Evolutionary conservation across 1,140 invertebrate genomes (phyloP).

Genomic region (Polyergus mexicanus): DNA sequence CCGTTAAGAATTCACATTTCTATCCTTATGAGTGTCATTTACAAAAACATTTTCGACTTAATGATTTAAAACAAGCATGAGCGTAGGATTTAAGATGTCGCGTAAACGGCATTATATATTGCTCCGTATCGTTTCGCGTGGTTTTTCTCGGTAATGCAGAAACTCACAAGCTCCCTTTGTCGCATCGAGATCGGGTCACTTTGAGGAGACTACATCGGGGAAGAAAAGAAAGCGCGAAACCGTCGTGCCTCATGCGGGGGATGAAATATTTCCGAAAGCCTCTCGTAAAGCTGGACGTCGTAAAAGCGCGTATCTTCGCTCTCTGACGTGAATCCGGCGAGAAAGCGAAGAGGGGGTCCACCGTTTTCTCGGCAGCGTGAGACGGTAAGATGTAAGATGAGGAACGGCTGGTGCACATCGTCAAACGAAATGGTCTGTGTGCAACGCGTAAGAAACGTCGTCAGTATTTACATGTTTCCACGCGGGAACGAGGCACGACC

Average conservation of each 20-base stretch:
- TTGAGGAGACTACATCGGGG: not conserved
- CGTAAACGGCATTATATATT: constrained; percentile 48
- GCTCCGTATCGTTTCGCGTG: not conserved
- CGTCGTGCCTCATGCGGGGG: not conserved
- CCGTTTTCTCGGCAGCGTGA: constrained; percentile 22
- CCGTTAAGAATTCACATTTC: not conserved
- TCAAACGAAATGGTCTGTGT: constrained; percentile 77
- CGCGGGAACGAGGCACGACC: constrained; percentile 4
- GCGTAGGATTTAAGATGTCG: not conserved
- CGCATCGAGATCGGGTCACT: not conserved
- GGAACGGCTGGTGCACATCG: constrained; percentile 61
- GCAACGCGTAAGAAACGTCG: constrained; percentile 45
- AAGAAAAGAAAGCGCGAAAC: constrained; percentile 21
- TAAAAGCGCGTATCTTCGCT: constrained; percentile 79
- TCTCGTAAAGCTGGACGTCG: constrained; percentile 78
- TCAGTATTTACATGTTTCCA: constrained; percentile 75
- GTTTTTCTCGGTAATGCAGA: constrained; percentile 38
- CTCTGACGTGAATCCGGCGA: constrained; percentile 7
- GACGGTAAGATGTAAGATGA: constrained; percentile 53
- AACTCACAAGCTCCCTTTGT: constrained; percentile 43
- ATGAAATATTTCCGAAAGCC: constrained; percentile 78
- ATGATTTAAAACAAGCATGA: constrained; percentile 50
- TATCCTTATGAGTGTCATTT: not conserved
- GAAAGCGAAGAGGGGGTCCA: constrained; percentile 19
- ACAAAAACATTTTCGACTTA: constrained; percentile 7